Evolutionary conservation across 2,888 invertebrate species (phyloP).

Genomic region (Macrosoma leucophasiata): DNA sequence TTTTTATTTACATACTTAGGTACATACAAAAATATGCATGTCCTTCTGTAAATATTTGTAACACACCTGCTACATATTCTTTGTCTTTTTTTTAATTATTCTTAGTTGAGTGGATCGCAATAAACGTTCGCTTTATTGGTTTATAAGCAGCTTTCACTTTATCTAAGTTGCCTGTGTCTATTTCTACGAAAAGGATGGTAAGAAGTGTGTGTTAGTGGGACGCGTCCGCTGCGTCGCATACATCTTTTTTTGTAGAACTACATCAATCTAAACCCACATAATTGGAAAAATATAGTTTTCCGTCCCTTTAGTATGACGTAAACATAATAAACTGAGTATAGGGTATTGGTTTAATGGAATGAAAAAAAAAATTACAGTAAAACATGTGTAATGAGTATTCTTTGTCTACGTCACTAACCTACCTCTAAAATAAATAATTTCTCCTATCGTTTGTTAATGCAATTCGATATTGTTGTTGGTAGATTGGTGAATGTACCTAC

Average conservation of each 20-base stretch:
- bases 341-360: no score
- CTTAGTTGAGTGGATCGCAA: slow-evolving; percentile 49
- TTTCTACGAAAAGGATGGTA: slow-evolving; percentile 72
- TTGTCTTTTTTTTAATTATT: slow-evolving; percentile 41
- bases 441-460: no score
- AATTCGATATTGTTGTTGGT: no score
- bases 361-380: no score
- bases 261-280: slow-evolving; percentile 56
- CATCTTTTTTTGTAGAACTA: slow-evolving; percentile 55
- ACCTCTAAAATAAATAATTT: no score
- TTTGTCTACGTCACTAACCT: no score
- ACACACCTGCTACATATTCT: slow-evolving; percentile 22
- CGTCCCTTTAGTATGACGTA: no score
- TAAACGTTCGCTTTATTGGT: slow-evolving; percentile 63
- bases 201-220: slow-evolving; percentile 72
- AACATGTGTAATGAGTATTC: no score
- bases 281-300: slow-evolving; percentile 53
- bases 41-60: no score
- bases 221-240: slow-evolving; percentile 59
- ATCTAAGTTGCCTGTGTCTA: slow-evolving; percentile 62
- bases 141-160: slow-evolving; percentile 71
- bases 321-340: no score
- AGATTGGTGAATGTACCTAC: no score
- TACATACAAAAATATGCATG: slow-evolving; percentile 12
- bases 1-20: slow-evolving; percentile 3